Percentiles rank a stretch among this genome's conserved stretches.
phyloP scores from a whole-genome alignment of 2,797 vertebrate genomes.

The Merluccius polli region DNA sequence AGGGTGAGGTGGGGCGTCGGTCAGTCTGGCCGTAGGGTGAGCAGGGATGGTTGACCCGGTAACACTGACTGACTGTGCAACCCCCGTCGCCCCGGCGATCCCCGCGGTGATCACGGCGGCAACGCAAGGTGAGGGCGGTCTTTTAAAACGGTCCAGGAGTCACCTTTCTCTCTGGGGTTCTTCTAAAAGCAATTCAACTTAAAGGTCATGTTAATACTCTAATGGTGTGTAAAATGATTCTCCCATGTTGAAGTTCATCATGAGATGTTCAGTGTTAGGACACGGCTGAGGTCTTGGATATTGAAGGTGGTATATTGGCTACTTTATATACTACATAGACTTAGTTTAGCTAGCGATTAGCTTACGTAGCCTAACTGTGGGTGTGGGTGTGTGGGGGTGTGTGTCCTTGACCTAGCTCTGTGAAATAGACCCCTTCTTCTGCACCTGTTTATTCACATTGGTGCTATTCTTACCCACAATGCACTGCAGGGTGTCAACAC shows the following conservation, averaged over 20 bases:
- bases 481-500: slow-evolving; percentile 44
- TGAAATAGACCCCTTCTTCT: slow-evolving; percentile 23
- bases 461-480: slow-evolving; percentile 46
- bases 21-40: neutral
- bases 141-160: no score
- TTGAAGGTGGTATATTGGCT: no score
- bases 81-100: slow-evolving; percentile 13
- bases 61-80: slow-evolving; percentile 16
- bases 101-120: slow-evolving; percentile 29
- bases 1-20: neutral
- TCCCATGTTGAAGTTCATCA: no score
- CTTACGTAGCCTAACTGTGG: neutral
- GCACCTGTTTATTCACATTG: slow-evolving; percentile 68
- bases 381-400: neutral
- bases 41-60: slow-evolving; percentile 55
- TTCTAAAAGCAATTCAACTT: no score
- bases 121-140: slow-evolving; percentile 47
- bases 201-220: no score
- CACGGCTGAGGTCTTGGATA: no score
- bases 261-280: no score
- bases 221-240: no score
- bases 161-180: no score
- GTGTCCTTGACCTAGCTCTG: slow-evolving; percentile 40
- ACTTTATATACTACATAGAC: no score
- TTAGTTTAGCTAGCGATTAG: neutral